phyloP scores from a whole-genome alignment of 2,113 vertebrate genomes.

The Arothron firmamentum region DNA sequence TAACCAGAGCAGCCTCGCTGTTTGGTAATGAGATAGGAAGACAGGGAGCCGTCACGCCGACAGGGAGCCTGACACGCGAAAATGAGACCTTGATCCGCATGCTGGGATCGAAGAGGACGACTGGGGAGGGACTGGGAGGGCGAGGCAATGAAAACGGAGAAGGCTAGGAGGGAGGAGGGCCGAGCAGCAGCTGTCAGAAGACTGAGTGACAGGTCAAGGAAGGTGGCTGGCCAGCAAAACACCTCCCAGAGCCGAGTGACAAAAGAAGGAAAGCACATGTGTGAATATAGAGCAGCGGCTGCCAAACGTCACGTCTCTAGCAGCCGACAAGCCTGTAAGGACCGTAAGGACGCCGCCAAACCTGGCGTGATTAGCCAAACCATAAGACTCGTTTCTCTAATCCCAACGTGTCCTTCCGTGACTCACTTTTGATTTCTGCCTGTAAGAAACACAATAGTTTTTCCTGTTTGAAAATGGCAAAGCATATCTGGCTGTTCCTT shows the following conservation, averaged over 20 bases:
- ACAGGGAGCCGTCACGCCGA: constrained; percentile 75
- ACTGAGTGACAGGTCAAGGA: constrained; percentile 71
- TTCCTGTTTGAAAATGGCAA: constrained; percentile 45
- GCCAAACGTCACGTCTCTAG: constrained; percentile 42
- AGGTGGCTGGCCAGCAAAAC: constrained; percentile 63
- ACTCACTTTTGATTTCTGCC: constrained; percentile 32
- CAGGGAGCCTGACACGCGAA: constrained; percentile 75
- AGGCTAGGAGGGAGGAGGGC: constrained; percentile 15
- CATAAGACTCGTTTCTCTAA: background rate
- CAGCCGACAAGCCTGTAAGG: constrained; percentile 25
- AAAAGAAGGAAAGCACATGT: constrained; percentile 59
- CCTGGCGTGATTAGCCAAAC: too few relatives aligned
- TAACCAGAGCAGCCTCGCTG: constrained; percentile 70
- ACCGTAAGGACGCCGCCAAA: too few relatives aligned
- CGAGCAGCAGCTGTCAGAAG: constrained; percentile 66
- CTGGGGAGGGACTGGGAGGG: constrained; percentile 47
- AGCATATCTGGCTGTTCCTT: constrained; percentile 54
- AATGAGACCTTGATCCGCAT: constrained; percentile 72
- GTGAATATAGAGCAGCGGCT: constrained; percentile 41
- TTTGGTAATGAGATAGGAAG: constrained; percentile 80
- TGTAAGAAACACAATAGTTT: constrained; percentile 18
- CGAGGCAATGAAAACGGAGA: constrained; percentile 31
- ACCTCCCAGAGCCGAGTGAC: constrained; percentile 55
- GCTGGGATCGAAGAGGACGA: constrained; percentile 49
- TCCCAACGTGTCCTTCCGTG: constrained; percentile 16